Conservation (phyloP, 2,888 invertebrate species). For the Melinopterus prodromus region DNA sequence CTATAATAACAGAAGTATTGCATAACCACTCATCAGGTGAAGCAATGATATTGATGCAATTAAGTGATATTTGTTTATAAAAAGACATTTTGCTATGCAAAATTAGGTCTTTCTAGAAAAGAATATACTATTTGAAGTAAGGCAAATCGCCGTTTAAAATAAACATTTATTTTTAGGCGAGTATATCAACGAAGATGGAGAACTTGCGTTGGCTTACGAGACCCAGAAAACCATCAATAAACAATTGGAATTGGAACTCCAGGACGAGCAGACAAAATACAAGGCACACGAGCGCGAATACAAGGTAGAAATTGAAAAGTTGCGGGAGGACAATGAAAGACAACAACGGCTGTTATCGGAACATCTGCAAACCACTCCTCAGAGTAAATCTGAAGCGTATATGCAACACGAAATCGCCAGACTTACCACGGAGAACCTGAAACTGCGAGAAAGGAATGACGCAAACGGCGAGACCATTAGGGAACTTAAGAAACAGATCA, state of each 20-base stretch:
- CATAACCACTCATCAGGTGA: no score
- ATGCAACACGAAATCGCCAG: slow-evolving; percentile 86
- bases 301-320: slow-evolving; percentile 77
- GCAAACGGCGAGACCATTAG: slow-evolving; percentile 74
- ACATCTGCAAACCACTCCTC: slow-evolving; percentile 71
- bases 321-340: slow-evolving; percentile 83
- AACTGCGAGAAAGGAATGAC: slow-evolving; percentile 78
- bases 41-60: no score
- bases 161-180: slow-evolving; percentile 46
- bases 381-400: slow-evolving; percentile 81
- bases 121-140: no score
- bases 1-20: no score
- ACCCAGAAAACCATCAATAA: slow-evolving; percentile 94
- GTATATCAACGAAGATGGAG: slow-evolving; percentile 84
- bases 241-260: slow-evolving; percentile 89
- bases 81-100: no score
- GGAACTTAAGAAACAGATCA: slow-evolving; percentile 78
- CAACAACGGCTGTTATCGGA: slow-evolving; percentile 77
- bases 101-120: no score
- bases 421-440: slow-evolving; percentile 83
- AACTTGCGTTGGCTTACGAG: slow-evolving; percentile 89
- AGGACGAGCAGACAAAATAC: slow-evolving; percentile 81
- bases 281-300: slow-evolving; percentile 78
- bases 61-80: no score
- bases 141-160: no score